These are phyloP conservation scores for Siniperca obscura DNA, from an alignment of 2,797 vertebrate species.

Conservation along the genomic window DNA sequence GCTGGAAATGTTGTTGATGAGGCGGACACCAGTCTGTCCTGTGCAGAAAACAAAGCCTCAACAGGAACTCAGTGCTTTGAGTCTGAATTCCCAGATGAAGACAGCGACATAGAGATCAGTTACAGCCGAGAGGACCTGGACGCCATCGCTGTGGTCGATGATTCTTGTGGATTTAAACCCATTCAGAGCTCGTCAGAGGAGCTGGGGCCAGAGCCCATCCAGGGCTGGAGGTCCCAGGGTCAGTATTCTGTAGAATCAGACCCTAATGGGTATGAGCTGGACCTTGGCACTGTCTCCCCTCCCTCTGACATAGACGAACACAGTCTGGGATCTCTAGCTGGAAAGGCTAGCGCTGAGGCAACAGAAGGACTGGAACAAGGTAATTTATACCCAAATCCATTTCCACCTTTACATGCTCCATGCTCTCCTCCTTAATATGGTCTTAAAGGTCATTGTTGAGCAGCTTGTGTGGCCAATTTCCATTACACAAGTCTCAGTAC, in stretches of 20 bases:
- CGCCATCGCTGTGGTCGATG: neutral
- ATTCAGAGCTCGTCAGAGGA: conserved; percentile 81
- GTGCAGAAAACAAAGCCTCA: conserved; percentile 80
- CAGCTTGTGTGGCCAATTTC: too few relatives aligned
- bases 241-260: conserved; percentile 80
- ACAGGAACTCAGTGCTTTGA: conserved; percentile 84
- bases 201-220: conserved; percentile 56
- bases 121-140: conserved; percentile 80
- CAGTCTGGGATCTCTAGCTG: conserved; percentile 60
- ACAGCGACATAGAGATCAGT: conserved; percentile 83
- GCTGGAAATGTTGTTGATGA: conserved; percentile 57
- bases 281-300: conserved; percentile 66
- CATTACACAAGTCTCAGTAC: too few relatives aligned
- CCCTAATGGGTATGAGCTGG: conserved; percentile 80
- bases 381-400: conserved; percentile 6
- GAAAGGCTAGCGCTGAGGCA: conserved; percentile 4
- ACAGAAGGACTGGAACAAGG: conserved; percentile 45
- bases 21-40: conserved; percentile 75
- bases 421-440: neutral
- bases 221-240: conserved; percentile 70
- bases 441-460: too few relatives aligned
- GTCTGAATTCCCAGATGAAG: conserved; percentile 80
- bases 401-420: neutral
- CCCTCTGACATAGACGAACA: conserved; percentile 76
- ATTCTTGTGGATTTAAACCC: conserved; percentile 74